A percentile compares a stretch with the other conserved stretches of the same genome.
phyloP scores from a whole-genome alignment of 2,113 vertebrate genomes.

The Lepisosteus osseus region DNA sequence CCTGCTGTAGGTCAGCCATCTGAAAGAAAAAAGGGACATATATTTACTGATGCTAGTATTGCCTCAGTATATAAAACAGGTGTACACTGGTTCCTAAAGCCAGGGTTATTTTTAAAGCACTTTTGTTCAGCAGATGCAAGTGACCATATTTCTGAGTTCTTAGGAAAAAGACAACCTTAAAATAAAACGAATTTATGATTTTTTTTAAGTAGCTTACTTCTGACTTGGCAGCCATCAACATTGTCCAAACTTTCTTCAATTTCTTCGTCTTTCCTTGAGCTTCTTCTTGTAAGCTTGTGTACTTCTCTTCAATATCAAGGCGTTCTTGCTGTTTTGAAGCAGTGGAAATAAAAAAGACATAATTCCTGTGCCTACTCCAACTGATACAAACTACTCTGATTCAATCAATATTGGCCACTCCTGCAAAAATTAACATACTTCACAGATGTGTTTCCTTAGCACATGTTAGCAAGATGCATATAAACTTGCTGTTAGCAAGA shows the following conservation, averaged over 20 bases:
- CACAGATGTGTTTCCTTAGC: background rate
- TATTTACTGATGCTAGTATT: background rate
- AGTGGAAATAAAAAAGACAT: background rate
- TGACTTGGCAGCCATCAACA: constrained; percentile 98
- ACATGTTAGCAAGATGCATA: too few relatives aligned
- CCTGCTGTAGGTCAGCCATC: constrained; percentile 97
- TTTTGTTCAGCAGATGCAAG: too few relatives aligned
- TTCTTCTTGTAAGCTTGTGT: constrained; percentile 95
- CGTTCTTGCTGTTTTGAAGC: constrained; percentile 85
- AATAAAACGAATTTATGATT: too few relatives aligned
- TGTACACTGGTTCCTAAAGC: background rate
- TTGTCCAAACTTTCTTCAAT: constrained; percentile 98
- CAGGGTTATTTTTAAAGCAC: background rate
- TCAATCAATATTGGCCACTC: too few relatives aligned
- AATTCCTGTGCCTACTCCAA: too few relatives aligned
- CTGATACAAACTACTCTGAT: too few relatives aligned
- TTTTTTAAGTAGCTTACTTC: constrained; percentile 66
- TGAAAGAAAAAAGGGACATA: constrained; percentile 35
- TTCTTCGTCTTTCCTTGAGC: constrained; percentile 98
- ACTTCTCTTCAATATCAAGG: constrained; percentile 96
- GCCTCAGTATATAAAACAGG: background rate
- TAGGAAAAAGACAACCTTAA: too few relatives aligned
- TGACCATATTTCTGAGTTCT: too few relatives aligned
- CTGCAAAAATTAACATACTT: too few relatives aligned
- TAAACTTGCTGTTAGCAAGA: too few relatives aligned